Percentiles rank a stretch among this genome's conserved stretches.
Conservation (phyloP, 1,140 invertebrate species). For the Triops cancriformis region DNA sequence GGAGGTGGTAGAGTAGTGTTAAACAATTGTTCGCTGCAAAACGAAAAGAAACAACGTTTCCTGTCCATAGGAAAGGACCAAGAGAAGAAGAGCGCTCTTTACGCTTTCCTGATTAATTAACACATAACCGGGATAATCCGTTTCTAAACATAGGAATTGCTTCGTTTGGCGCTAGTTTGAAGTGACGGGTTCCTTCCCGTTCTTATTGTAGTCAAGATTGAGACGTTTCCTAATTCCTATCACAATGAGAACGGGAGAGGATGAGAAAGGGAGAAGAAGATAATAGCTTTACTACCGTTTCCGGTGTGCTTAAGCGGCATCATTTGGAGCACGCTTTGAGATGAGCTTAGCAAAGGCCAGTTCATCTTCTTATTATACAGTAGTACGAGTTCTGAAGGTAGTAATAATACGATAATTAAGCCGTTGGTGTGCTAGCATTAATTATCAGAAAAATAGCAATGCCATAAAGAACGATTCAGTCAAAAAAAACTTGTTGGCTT, state of each 20-base stretch:
- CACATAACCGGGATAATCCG: neutral
- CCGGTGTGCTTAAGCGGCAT: neutral
- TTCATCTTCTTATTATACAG: neutral
- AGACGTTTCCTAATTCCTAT: neutral
- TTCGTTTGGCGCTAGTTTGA: neutral
- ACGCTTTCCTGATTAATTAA: constrained; percentile 2
- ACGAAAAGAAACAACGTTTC: too few species aligned
- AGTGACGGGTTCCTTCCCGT: neutral
- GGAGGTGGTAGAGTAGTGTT: too few species aligned
- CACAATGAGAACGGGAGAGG: neutral
- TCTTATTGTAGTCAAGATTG: neutral
- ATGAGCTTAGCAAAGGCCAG: neutral
- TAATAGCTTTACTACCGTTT: neutral
- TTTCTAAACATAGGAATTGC: neutral
- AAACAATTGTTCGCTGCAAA: too few species aligned
- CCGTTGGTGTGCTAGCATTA: too few species aligned
- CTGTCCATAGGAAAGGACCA: too few species aligned
- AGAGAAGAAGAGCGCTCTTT: neutral
- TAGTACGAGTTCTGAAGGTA: neutral
- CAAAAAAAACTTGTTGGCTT: too few species aligned
- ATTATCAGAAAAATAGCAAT: too few species aligned
- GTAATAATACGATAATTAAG: too few species aligned
- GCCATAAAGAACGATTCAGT: too few species aligned
- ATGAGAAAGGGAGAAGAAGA: neutral
- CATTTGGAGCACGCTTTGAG: neutral